Conservation (phyloP, 2,797 vertebrate species). For the Odontamblyopus rebecca region DNA sequence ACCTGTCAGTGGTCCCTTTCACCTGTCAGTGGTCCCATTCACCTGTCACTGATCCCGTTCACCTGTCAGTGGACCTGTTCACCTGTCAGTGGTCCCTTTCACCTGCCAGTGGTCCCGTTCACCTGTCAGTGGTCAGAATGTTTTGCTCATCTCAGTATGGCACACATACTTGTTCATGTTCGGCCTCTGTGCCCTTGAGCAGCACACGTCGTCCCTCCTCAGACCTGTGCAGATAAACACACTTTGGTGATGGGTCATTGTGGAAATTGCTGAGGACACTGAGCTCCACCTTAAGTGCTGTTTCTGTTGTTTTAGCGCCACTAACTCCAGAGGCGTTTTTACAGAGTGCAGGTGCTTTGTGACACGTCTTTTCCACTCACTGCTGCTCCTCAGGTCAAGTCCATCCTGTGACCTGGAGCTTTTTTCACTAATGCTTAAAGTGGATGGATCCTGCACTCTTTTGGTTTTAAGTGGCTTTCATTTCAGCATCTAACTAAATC, state of each 20-base stretch:
- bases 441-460: too few species aligned
- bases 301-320: conserved; percentile 11
- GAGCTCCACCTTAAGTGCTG: conserved; percentile 34
- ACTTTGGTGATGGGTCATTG: not conserved
- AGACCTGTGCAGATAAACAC: not conserved
- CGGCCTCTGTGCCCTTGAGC: not conserved
- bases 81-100: too few species aligned
- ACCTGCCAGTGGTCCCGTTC: too few species aligned
- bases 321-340: conserved; percentile 15
- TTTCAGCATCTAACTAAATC: too few species aligned
- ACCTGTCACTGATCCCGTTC: too few species aligned
- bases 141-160: not conserved
- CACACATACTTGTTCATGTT: not conserved
- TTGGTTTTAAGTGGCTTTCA: too few species aligned
- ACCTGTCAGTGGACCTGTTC: too few species aligned
- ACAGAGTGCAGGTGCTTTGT: conserved; percentile 36
- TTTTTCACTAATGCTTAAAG: not conserved
- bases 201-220: not conserved
- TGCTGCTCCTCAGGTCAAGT: conserved; percentile 2
- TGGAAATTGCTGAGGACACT: conserved; percentile 3
- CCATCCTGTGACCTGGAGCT: not conserved
- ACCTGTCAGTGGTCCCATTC: too few species aligned
- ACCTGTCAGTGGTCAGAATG: not conserved
- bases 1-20: too few species aligned
- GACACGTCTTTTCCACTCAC: conserved; percentile 8